phyloP scores from a whole-genome alignment of 2,113 vertebrate genomes.

The Ranitomeya imitator region DNA sequence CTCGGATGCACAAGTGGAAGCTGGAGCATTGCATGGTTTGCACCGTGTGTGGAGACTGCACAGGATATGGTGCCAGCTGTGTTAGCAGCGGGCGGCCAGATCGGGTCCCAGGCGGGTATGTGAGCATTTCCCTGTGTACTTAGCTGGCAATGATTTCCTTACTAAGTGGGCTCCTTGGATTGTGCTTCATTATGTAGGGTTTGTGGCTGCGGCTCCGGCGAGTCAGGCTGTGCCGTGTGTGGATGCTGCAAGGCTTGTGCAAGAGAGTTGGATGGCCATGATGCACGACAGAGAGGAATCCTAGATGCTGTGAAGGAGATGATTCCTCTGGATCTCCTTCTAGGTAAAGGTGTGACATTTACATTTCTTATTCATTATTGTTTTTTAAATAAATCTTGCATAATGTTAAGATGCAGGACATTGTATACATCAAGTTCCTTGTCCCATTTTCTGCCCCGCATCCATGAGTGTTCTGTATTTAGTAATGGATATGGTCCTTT shows the following conservation, averaged over 20 bases:
- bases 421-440: too few species aligned
- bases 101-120: slow-evolving; percentile 95
- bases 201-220: slow-evolving; percentile 97
- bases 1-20: slow-evolving; percentile 99
- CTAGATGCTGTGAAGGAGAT: slow-evolving; percentile 99
- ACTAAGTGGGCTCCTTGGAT: neutral
- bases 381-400: neutral
- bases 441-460: too few species aligned
- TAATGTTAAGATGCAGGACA: too few species aligned
- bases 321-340: slow-evolving; percentile 95
- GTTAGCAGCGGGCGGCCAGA: slow-evolving; percentile 97
- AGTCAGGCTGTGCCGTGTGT: slow-evolving; percentile 95
- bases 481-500: too few species aligned
- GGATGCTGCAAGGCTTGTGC: slow-evolving; percentile 98
- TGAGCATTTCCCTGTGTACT: neutral
- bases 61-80: slow-evolving; percentile 96
- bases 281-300: slow-evolving; percentile 95
- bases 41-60: slow-evolving; percentile 97
- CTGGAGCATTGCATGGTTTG: slow-evolving; percentile 99
- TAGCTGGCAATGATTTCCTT: neutral
- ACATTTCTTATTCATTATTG: neutral
- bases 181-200: slow-evolving; percentile 74
- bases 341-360: slow-evolving; percentile 77
- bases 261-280: slow-evolving; percentile 94
- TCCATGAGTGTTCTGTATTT: too few species aligned